These are phyloP conservation scores for Agrochola lota DNA, from an alignment of 2,888 invertebrate species.

Conservation along the genomic window DNA sequence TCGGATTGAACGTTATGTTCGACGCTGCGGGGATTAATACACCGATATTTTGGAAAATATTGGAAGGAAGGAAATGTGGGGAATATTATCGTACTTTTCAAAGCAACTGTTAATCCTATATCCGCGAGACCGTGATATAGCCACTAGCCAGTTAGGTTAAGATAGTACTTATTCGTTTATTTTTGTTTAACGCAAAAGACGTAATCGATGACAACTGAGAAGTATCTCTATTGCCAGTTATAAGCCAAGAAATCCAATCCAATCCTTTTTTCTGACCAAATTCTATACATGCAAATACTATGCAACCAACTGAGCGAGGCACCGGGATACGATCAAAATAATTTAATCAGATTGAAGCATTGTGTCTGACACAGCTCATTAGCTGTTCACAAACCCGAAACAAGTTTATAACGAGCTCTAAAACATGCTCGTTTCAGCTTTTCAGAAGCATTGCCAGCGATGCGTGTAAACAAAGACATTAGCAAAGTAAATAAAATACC, in stretches of 20 bases:
- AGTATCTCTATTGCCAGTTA: background rate
- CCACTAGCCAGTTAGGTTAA: background rate
- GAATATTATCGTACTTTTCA: conserved; percentile 1
- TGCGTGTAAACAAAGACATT: conserved; percentile 62
- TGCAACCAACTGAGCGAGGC: background rate
- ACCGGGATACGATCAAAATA: conserved; percentile 51
- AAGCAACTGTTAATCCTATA: background rate
- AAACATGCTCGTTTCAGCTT: conserved; percentile 36
- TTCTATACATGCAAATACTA: conserved; percentile 9
- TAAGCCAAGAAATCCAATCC: background rate
- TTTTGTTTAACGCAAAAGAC: too few species aligned
- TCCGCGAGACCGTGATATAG: background rate
- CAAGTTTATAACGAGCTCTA: conserved; percentile 44
- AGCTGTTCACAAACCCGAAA: conserved; percentile 52
- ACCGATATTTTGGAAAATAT: conserved; percentile 22
- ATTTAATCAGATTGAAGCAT: conserved; percentile 57
- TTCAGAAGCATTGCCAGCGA: conserved; percentile 53
- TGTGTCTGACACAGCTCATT: conserved; percentile 57
- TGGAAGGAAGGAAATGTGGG: background rate
- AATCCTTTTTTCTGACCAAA: background rate
- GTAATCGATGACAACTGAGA: background rate
- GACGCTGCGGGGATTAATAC: conserved; percentile 28
- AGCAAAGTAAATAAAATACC: conserved; percentile 43
- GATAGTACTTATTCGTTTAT: background rate
- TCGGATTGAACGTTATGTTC: conserved; percentile 35